Conservation (phyloP, 2,797 vertebrate genomes). For the Pipistrellus pygmaeus region DNA sequence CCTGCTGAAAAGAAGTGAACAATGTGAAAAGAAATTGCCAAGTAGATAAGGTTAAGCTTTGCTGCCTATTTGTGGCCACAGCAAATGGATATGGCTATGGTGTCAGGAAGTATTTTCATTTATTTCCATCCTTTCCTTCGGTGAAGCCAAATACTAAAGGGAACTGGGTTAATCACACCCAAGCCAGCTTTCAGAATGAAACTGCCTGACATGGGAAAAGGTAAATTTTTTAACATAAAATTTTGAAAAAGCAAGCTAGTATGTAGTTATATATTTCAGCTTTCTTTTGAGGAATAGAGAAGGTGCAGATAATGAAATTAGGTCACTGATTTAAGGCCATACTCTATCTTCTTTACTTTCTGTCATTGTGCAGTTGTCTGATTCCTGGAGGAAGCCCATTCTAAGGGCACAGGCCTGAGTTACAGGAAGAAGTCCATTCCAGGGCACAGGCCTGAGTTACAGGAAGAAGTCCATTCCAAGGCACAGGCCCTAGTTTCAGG, state of each 20-base stretch:
- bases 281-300: slow-evolving; percentile 30
- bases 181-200: slow-evolving; percentile 30
- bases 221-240: slow-evolving; percentile 25
- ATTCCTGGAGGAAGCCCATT: not conserved
- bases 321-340: slow-evolving; percentile 9
- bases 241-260: slow-evolving; percentile 45
- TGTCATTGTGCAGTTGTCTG: not conserved
- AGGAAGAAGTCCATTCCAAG: not conserved
- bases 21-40: not conserved
- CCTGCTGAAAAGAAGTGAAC: not conserved
- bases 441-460: not conserved
- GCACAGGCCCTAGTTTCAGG: not conserved
- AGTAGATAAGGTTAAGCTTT: not conserved
- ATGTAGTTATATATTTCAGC: not conserved
- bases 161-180: not conserved
- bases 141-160: not conserved
- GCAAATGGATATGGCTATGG: not conserved
- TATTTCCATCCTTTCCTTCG: not conserved
- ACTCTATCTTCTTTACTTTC: not conserved
- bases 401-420: not conserved
- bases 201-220: not conserved
- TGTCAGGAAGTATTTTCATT: not conserved
- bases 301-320: not conserved
- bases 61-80: not conserved
- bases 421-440: not conserved